Percentiles rank a stretch among this genome's conserved stretches.
These are phyloP conservation scores for Leptobrachium ailaonicum DNA, from an alignment of 2,113 vertebrate genomes.

Conservation along the genomic window DNA sequence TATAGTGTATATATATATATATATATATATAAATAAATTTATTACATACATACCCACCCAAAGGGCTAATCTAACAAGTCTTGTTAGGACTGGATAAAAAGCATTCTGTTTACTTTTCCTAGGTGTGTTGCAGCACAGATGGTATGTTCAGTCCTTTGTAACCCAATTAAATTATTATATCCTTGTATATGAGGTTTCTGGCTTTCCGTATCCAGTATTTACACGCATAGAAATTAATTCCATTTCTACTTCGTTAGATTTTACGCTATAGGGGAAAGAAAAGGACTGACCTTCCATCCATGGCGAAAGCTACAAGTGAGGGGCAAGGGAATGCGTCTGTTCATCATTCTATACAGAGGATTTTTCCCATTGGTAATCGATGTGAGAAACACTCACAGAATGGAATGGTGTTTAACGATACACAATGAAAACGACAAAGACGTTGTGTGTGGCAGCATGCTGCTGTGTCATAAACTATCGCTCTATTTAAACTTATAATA, in stretches of 20 bases:
- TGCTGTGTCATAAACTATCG: too few relatives aligned
- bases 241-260: not conserved
- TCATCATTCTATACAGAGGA: slow-evolving; percentile 4
- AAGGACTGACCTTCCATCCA: not conserved
- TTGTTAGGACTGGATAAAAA: slow-evolving; percentile 1
- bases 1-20: too few relatives aligned
- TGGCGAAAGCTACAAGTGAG: not conserved
- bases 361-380: slow-evolving; percentile 44
- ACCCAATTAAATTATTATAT: slow-evolving; percentile 45
- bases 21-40: too few relatives aligned
- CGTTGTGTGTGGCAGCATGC: too few relatives aligned
- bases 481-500: too few relatives aligned
- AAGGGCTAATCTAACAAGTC: not conserved
- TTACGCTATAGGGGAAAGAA: not conserved
- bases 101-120: slow-evolving; percentile 15
- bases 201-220: not conserved
- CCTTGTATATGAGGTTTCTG: slow-evolving; percentile 14
- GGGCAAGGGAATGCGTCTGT: slow-evolving; percentile 20
- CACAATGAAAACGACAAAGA: not conserved
- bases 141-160: slow-evolving; percentile 29
- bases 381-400: slow-evolving; percentile 40
- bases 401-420: not conserved
- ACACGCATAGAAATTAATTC: not conserved
- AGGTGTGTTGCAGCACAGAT: slow-evolving; percentile 11
- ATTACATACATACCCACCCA: not conserved